Base-by-base conservation (phyloP, 1,140 invertebrate genomes). In the Euglossa dilemma region DNA sequence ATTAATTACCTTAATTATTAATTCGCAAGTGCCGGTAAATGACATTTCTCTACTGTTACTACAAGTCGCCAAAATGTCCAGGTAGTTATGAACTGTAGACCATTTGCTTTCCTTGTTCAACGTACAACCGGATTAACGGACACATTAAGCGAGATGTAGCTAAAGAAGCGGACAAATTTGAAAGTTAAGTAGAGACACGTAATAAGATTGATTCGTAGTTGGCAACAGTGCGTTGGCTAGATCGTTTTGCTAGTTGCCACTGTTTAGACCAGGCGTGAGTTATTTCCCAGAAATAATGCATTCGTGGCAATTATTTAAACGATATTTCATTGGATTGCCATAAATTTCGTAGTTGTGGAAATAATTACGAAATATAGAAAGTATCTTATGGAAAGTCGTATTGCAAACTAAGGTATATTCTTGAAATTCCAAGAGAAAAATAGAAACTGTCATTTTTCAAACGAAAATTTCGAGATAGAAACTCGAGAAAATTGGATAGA, bases 201-300 rank as follows among this genome's bases (percentile, higher is more conserved):
- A 50, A 47, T 69, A 69, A 69, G 66, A 69, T 69, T 69, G 23
- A 69, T 69, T 69, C 66, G 43, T n/a, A 6, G 66, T 47, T 69
- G 66, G 45, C 66, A 69, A 69, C 64, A 4, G 43, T 67, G 36
- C 23, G 25, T 16, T 45, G n/a, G n/a, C 45, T 25, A n/a, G 66
- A 69, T 69, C 43, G 25, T 47, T 25, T 25, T 45, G 64, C 23
- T 7, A 66, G 64, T 4, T 36, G 36, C 36, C 36, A 36, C 36
- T 36, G 36, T 4, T 36, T 66, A 20, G 6, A 36, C 61, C 28
- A 63, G 25, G 61, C 25, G 63, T n/a, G n/a, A 25, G n/a, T 61
- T 61, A 36, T 36, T 18, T 63, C 14, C 61, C 18, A 28, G 61
- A 28, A 63, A 63, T 18, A 25, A 18, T 63, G 25, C 16, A 18